A percentile compares a stretch with the other conserved stretches of the same genome.
Conservation (phyloP, 2,113 vertebrate species). For the Marcusenius ussheri region DNA sequence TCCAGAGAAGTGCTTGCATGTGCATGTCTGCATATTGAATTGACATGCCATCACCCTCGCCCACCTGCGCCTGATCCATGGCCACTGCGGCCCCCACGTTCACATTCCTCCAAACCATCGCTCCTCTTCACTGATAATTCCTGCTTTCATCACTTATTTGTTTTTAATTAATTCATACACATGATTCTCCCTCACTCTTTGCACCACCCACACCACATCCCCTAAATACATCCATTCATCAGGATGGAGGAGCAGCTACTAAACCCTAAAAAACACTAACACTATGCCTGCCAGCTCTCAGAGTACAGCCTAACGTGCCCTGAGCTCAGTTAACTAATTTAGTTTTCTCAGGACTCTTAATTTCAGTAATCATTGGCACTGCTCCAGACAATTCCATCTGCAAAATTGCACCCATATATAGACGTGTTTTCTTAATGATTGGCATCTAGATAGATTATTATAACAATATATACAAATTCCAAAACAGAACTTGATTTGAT, state of each 20-base stretch:
- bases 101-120: not conserved
- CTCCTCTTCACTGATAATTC: not conserved
- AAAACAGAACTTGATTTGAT: not conserved
- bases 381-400: too few relatives aligned
- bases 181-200: not conserved
- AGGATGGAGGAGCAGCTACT: not conserved
- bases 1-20: not conserved
- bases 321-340: not conserved
- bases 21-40: not conserved
- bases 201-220: not conserved
- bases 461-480: not conserved
- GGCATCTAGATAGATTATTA: conserved; percentile 1
- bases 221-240: not conserved
- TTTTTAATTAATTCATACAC: not conserved
- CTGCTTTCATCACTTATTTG: not conserved
- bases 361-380: not conserved
- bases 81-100: not conserved
- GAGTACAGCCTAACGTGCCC: not conserved
- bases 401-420: not conserved
- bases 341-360: not conserved
- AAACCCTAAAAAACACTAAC: not conserved
- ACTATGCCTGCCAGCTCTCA: not conserved
- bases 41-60: not conserved
- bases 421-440: not conserved
- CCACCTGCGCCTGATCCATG: not conserved